These are phyloP conservation scores for Tenualosa ilisha DNA, from an alignment of 2,797 vertebrate genomes.

Conservation along the genomic window DNA sequence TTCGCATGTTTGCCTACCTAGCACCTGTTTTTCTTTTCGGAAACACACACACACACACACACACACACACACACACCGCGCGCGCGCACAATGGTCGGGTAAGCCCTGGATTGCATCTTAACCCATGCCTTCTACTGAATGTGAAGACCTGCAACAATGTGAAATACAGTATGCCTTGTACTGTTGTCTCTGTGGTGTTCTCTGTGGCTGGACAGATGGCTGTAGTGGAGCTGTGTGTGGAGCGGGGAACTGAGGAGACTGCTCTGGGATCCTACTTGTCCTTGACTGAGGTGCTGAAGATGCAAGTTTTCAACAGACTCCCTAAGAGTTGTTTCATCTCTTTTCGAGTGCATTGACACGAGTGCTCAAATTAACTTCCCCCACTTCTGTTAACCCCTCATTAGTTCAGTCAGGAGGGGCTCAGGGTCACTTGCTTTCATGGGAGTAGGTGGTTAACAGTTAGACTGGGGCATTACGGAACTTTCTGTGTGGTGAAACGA, in stretches of 20 bases:
- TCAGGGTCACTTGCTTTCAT: background rate
- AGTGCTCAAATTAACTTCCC: background rate
- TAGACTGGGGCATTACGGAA: background rate
- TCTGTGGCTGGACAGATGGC: background rate
- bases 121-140: constrained; percentile 18
- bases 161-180: background rate
- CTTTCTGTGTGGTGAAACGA: background rate
- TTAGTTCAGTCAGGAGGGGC: background rate
- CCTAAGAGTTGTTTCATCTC: background rate
- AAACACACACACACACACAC: constrained; percentile 16
- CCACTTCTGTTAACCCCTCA: background rate
- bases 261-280: background rate
- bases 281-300: background rate
- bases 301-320: background rate
- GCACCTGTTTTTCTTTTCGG: background rate
- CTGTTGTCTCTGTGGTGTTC: background rate
- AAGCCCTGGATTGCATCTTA: constrained; percentile 32
- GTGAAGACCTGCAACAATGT: constrained; percentile 2
- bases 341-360: background rate
- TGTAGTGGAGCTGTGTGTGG: background rate
- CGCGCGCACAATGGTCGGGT: background rate
- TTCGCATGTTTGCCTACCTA: constrained; percentile 2
- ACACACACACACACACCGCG: constrained; percentile 7
- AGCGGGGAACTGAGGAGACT: background rate
- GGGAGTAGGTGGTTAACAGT: background rate